Conservation (phyloP, 2,888 invertebrate genomes). For the Eremobia ochroleuca region DNA sequence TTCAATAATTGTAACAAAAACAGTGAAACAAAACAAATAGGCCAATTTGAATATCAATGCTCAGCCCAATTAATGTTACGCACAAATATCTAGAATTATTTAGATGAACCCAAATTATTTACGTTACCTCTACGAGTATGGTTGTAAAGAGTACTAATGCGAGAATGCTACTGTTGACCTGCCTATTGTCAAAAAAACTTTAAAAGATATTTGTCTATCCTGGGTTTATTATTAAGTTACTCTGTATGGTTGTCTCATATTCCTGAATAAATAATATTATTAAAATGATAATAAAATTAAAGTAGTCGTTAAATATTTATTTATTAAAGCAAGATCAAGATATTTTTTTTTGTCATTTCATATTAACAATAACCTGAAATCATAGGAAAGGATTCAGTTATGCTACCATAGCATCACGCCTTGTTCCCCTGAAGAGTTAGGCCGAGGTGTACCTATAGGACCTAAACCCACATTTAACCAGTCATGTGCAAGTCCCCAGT, state of each 20-base stretch:
- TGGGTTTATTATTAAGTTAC: too few relatives aligned
- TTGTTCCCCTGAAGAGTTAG: neutral
- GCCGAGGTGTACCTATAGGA: neutral
- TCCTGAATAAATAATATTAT: too few relatives aligned
- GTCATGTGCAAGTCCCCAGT: neutral
- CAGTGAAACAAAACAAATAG: neutral
- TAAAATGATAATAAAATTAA: too few relatives aligned
- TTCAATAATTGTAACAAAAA: slow-evolving; percentile 27
- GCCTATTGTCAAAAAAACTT: too few relatives aligned
- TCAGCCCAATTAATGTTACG: neutral
- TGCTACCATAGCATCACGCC: neutral
- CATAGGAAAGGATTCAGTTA: neutral
- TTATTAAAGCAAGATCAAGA: neutral
- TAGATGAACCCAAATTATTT: neutral
- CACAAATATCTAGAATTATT: slow-evolving; percentile 16
- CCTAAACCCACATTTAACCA: neutral
- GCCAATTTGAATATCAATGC: neutral
- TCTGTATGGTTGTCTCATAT: too few relatives aligned
- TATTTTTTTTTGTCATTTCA: neutral
- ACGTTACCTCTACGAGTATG: neutral
- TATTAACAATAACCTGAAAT: neutral
- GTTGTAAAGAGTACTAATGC: too few relatives aligned
- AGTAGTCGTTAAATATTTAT: neutral
- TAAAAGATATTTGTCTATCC: too few relatives aligned
- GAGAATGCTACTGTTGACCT: too few relatives aligned